Conservation (phyloP, 2,113 vertebrate genomes). For the Poeciliopsis turrubarensis region DNA sequence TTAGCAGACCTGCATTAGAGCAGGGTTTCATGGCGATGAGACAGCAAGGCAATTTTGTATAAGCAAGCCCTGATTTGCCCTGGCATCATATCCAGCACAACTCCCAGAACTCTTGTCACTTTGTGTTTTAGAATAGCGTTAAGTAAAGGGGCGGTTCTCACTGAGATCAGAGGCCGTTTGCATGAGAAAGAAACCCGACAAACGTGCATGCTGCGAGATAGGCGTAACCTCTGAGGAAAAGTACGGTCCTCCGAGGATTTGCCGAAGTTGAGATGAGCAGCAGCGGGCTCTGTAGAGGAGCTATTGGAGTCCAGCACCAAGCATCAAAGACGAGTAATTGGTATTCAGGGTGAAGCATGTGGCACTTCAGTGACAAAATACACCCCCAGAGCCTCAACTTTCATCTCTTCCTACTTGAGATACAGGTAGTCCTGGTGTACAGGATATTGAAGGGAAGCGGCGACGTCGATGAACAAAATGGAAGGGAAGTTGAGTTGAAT, state of each 20-base stretch:
- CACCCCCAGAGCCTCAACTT: conserved; percentile 61
- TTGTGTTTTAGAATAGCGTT: conserved; percentile 48
- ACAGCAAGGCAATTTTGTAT: conserved; percentile 32
- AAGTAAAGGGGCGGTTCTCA: conserved; percentile 54
- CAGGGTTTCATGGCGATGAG: conserved; percentile 36
- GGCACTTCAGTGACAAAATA: conserved; percentile 70
- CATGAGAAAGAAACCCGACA: conserved; percentile 72
- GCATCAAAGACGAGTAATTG: conserved; percentile 68
- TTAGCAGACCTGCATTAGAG: conserved; percentile 47
- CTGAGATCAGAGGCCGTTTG: conserved; percentile 74
- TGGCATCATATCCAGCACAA: conserved; percentile 44
- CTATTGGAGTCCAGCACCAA: conserved; percentile 52
- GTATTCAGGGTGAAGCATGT: conserved; percentile 63
- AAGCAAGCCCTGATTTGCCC: conserved; percentile 42
- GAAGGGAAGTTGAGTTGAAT: conserved; percentile 51
- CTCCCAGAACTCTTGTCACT: conserved; percentile 65
- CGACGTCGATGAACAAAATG: conserved; percentile 58
- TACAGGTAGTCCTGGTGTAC: conserved; percentile 60
- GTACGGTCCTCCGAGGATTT: conserved; percentile 48
- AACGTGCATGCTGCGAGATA: conserved; percentile 59
- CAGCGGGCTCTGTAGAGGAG: conserved; percentile 33
- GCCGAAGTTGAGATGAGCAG: conserved; percentile 60
- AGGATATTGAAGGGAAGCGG: conserved; percentile 47
- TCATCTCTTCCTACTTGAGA: conserved; percentile 65
- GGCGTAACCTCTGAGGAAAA: conserved; percentile 61